phyloP scores from a whole-genome alignment of 2,113 vertebrate species.

The Pardalotus punctatus region DNA sequence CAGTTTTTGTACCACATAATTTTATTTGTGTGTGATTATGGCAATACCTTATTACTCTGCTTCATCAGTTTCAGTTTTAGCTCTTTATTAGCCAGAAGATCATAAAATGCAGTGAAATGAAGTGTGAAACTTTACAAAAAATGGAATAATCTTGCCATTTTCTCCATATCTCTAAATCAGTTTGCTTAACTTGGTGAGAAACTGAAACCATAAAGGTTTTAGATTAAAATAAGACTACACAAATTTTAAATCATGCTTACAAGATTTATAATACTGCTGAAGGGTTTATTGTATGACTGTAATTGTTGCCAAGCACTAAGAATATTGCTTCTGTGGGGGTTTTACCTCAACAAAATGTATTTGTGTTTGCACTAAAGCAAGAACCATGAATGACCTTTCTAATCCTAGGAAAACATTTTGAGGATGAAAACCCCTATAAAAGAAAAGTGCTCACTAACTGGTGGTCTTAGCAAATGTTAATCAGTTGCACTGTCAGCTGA shows the following conservation, averaged over 20 bases:
- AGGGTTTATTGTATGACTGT: neutral
- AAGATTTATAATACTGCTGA: neutral
- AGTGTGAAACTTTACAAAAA: neutral
- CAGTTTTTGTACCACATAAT: slow-evolving; percentile 29
- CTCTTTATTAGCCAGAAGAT: neutral
- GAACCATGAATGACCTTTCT: neutral
- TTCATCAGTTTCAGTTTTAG: slow-evolving; percentile 29
- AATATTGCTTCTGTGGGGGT: neutral
- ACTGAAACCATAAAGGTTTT: neutral
- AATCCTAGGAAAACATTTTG: neutral
- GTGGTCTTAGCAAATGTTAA: neutral
- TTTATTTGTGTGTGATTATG: slow-evolving; percentile 40
- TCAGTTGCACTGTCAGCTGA: neutral
- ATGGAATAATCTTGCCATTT: neutral
- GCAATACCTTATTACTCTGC: neutral
- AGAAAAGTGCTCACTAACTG: neutral
- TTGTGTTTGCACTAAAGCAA: neutral
- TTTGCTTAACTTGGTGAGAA: slow-evolving; percentile 1
- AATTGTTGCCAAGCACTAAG: neutral
- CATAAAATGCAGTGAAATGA: slow-evolving; percentile 27
- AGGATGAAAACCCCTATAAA: neutral
- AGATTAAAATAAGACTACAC: slow-evolving; percentile 32
- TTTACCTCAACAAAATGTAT: neutral
- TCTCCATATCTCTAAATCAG: neutral
- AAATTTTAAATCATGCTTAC: neutral